Base-by-base conservation (phyloP, 2,888 invertebrate genomes). In the Achlya flavicornis region DNA sequence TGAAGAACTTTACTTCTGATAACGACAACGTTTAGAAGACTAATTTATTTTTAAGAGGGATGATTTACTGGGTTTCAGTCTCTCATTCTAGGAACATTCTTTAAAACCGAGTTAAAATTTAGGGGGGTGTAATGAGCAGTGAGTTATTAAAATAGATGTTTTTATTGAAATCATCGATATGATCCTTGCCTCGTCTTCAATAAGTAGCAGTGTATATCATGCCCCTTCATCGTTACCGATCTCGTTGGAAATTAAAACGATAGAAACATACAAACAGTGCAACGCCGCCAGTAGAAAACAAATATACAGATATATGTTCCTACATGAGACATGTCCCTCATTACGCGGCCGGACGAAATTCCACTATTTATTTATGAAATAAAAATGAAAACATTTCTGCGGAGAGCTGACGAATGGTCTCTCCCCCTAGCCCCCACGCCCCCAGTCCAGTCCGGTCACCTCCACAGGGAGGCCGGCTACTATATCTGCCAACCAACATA, bases 371-470 rank as follows among this genome's bases (percentile, higher is more conserved):
- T 91, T 91, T 92, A 92, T 92, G 89, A 92, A 91, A 92, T 92
- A 92, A 92, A 92, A 92, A 92, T 92, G 91, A 90, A 91, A 93
- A 93, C 91, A 91, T 91, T 91, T 89, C 84, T 89, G 83, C 78
- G 82, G 86, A 86, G 85, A 83, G 86, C 90, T 90, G 93, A 92
- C 88, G 89, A 87, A 88, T 87, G 84, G 82, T 79, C 77, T 66
- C 68, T 72, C 60, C 57, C 59, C 41, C 41, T 41, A 11, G 41
- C 12, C 64, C 65, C 61, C 63, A 26, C 65, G 68, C 69, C 63
- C 70, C 71, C 69, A 5, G 26, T 26, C 26, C 26, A 61, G 63
- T 61, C 65, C 71, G 65, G 70, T 68, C 33, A 58, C 63, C 57
- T 61, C 26, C 11, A 58, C 67, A 57, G 63, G 69, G 66, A 63